Evolutionary conservation across 2,888 invertebrate species (phyloP).

Genomic region (Erannis defoliaria): DNA sequence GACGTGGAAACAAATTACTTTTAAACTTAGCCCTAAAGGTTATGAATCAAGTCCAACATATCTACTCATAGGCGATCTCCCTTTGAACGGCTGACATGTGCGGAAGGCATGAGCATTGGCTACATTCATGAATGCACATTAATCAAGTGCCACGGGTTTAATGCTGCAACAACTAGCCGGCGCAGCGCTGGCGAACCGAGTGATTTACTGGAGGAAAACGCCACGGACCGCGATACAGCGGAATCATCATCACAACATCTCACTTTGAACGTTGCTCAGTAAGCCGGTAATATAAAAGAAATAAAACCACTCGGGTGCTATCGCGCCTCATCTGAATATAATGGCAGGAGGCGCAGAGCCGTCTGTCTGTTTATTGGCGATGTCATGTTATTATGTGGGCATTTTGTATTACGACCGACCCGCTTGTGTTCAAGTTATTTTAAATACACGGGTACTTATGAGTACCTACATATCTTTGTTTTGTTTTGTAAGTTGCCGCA

Average conservation of each 20-base stretch:
- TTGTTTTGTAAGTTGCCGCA: not conserved
- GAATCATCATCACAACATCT: constrained; percentile 57
- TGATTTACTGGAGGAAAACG: constrained; percentile 37
- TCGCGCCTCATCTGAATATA: constrained; percentile 81
- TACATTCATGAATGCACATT: constrained; percentile 66
- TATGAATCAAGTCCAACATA: constrained; percentile 39
- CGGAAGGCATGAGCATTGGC: constrained; percentile 53
- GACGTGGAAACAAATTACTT: constrained; percentile 33
- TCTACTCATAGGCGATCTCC: constrained; percentile 34
- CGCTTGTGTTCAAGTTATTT: constrained; percentile 38
- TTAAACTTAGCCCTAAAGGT: constrained; percentile 34
- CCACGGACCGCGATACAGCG: constrained; percentile 26
- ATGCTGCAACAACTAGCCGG: constrained; percentile 42
- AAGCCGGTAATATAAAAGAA: constrained; percentile 37
- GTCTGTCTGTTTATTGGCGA: constrained; percentile 62
- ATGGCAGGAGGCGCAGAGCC: constrained; percentile 70
- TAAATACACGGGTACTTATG: constrained; percentile 19
- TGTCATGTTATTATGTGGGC: constrained; percentile 71
- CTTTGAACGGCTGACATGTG: constrained; percentile 50
- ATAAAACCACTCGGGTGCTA: constrained; percentile 47
- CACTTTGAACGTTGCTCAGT: constrained; percentile 45
- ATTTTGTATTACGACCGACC: constrained; percentile 55
- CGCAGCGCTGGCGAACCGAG: constrained; percentile 29
- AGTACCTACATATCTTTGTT: not conserved
- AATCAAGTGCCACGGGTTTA: constrained; percentile 61